phyloP scores from a whole-genome alignment of 2,888 invertebrate species.

The Chymomyza amoena region DNA sequence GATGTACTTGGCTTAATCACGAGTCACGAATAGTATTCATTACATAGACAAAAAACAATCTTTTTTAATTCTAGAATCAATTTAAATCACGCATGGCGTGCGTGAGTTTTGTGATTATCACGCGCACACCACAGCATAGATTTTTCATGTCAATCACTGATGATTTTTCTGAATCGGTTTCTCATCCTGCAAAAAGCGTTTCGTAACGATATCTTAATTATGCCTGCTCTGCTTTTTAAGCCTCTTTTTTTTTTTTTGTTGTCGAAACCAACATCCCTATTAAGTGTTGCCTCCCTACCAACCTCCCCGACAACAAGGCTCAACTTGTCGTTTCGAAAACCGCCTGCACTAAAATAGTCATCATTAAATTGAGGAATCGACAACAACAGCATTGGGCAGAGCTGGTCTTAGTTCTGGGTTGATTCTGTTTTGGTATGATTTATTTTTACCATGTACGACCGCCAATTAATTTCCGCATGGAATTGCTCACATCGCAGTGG shows the following conservation, averaged over 20 bases:
- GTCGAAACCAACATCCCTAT: too few relatives aligned
- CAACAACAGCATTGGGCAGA: neutral
- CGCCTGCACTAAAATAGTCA: neutral
- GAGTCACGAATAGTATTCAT: neutral
- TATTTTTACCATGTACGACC: slow-evolving; percentile 50
- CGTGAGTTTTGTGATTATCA: neutral
- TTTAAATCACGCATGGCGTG: neutral
- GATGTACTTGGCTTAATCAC: neutral
- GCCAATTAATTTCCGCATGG: slow-evolving; percentile 67
- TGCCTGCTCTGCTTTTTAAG: slow-evolving; percentile 13
- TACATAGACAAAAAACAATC: too few relatives aligned
- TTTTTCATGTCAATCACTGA: neutral
- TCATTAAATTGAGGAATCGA: neutral
- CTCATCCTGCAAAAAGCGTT: slow-evolving; percentile 40
- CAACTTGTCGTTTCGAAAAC: neutral
- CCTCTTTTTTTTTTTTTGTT: too few relatives aligned
- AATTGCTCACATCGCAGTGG: slow-evolving; percentile 31
- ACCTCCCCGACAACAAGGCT: neutral
- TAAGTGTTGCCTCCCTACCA: too few relatives aligned
- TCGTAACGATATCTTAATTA: slow-evolving; percentile 64
- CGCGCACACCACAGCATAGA: neutral
- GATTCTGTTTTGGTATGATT: neutral
- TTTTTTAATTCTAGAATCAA: too few relatives aligned
- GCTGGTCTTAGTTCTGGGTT: neutral
- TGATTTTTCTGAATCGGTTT: neutral